These are phyloP conservation scores for Seriola dumerili DNA, from an alignment of 2,113 vertebrate species.

Conservation along the genomic window DNA sequence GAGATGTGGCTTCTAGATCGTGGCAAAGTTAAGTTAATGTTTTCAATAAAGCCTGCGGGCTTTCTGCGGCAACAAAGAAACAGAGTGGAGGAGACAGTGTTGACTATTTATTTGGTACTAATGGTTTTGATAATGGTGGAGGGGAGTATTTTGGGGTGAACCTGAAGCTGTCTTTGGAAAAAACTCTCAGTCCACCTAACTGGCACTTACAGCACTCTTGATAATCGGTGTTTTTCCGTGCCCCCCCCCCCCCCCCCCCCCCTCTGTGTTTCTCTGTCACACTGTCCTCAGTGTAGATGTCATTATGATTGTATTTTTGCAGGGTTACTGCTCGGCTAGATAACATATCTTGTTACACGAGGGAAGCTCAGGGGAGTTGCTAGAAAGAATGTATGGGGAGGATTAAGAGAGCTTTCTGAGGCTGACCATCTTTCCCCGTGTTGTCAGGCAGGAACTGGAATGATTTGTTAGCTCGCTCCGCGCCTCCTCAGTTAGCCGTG, in stretches of 20 bases:
- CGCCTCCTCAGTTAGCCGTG: not conserved
- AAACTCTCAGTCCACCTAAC: slow-evolving; percentile 11
- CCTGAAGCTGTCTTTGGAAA: not conserved
- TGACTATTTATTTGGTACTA: not conserved
- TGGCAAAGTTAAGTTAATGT: not conserved
- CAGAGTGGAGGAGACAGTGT: not conserved
- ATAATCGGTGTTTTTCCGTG: slow-evolving; percentile 4
- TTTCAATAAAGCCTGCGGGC: not conserved
- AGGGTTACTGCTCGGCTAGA: slow-evolving; percentile 32
- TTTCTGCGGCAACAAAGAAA: not conserved
- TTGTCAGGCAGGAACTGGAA: not conserved
- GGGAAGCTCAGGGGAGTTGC: slow-evolving; percentile 36
- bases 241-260: too few relatives aligned
- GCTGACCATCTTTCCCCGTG: slow-evolving; percentile 39
- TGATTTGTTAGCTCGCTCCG: slow-evolving; percentile 32
- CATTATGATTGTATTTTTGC: slow-evolving; percentile 46
- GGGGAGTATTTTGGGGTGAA: not conserved
- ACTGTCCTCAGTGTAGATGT: slow-evolving; percentile 37
- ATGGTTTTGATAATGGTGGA: not conserved
- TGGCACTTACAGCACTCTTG: slow-evolving; percentile 14
- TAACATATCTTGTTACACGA: slow-evolving; percentile 45
- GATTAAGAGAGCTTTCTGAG: slow-evolving; percentile 49
- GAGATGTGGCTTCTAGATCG: not conserved
- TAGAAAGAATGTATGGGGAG: slow-evolving; percentile 49
- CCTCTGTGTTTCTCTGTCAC: not conserved